Evolutionary conservation across 2,113 vertebrate species (phyloP).

Genomic region (Atractosteus spatula): DNA sequence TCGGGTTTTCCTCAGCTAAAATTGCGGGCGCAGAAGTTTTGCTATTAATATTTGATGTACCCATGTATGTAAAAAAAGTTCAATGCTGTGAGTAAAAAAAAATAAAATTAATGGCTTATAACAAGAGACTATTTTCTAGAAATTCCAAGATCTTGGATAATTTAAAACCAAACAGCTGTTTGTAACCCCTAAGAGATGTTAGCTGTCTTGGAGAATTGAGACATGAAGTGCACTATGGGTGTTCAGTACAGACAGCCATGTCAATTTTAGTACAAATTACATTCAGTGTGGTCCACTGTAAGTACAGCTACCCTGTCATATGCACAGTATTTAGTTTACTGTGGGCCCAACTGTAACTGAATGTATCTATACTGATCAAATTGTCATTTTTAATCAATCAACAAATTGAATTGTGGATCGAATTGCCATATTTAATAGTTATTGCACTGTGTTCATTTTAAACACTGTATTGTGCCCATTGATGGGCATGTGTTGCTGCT

Average conservation of each 20-base stretch:
- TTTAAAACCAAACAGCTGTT: neutral
- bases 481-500: slow-evolving; percentile 21
- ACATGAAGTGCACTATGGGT: neutral
- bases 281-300: neutral
- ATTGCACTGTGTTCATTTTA: slow-evolving; percentile 49
- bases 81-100: neutral
- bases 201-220: neutral
- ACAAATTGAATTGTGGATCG: slow-evolving; percentile 39
- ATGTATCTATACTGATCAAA: neutral
- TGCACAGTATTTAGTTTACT: slow-evolving; percentile 6
- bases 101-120: slow-evolving; percentile 1
- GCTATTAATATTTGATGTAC: slow-evolving; percentile 16
- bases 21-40: slow-evolving; percentile 4
- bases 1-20: neutral
- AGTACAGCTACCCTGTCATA: neutral
- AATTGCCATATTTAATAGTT: slow-evolving; percentile 48
- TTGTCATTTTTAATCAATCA: neutral
- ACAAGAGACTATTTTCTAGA: neutral
- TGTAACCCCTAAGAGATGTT: neutral
- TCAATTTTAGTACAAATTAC: neutral
- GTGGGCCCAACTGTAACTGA: neutral
- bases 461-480: slow-evolving; percentile 54
- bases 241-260: neutral
- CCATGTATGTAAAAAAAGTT: slow-evolving; percentile 1
- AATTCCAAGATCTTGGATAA: neutral